Percentiles rank a stretch among this genome's conserved stretches.
These are phyloP conservation scores for Epinotia bilunana DNA, from an alignment of 2,888 invertebrate species.

Conservation along the genomic window DNA sequence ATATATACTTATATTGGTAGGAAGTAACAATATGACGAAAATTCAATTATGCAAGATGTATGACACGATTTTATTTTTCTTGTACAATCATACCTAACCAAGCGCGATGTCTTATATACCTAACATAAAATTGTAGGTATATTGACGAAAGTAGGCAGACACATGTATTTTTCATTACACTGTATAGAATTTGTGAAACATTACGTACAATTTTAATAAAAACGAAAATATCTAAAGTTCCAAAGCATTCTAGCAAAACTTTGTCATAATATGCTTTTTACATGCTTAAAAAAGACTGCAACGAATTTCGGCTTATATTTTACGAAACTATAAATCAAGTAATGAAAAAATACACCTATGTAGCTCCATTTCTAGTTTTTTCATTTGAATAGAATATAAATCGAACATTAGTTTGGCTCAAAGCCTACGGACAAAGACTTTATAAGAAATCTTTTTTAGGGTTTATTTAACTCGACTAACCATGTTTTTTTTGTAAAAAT, in stretches of 20 bases:
- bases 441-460: background rate
- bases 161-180: background rate
- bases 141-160: background rate
- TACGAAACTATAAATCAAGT: background rate
- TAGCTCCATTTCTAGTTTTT: background rate
- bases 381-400: background rate
- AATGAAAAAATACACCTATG: background rate
- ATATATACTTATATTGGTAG: background rate
- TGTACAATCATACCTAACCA: background rate
- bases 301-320: background rate
- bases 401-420: background rate
- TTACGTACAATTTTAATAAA: background rate
- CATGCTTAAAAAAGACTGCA: background rate
- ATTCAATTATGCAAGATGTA: background rate
- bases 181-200: background rate
- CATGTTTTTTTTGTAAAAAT: background rate
- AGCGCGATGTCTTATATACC: constrained; percentile 13
- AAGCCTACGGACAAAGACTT: background rate
- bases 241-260: background rate
- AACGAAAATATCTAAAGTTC: too few relatives aligned
- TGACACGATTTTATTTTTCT: background rate
- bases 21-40: background rate
- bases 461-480: background rate
- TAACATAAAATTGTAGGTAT: constrained; percentile 29
- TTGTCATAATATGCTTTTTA: constrained; percentile 6